Evolutionary conservation across 1,140 invertebrate species (phyloP).

Genomic region (Trigoniulus corallinus): DNA sequence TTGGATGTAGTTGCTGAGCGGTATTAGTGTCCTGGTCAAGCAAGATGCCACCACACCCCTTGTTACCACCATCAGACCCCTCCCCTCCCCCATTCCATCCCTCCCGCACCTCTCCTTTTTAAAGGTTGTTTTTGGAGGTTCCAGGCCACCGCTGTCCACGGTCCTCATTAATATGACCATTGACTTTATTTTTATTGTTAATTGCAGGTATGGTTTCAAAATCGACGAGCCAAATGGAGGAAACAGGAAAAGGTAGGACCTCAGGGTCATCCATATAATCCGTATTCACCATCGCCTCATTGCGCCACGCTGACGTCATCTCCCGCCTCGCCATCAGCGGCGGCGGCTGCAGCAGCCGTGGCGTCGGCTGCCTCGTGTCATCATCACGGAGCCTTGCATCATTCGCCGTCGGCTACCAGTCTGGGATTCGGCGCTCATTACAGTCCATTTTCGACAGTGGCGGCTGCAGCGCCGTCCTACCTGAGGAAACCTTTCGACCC

Average conservation of each 20-base stretch:
- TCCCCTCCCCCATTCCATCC: too few relatives aligned
- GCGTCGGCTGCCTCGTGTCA: constrained; percentile 16
- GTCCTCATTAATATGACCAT: too few relatives aligned
- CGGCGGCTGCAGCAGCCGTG: constrained; percentile 6
- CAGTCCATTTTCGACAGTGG: not conserved
- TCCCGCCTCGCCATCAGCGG: constrained; percentile 29
- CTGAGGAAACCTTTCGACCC: not conserved
- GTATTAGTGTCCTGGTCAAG: too few relatives aligned
- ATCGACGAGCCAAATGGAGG: constrained; percentile 29
- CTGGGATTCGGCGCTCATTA: not conserved
- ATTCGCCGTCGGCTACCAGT: not conserved
- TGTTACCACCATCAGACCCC: too few relatives aligned
- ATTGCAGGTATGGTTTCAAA: constrained; percentile 34
- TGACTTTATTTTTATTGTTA: too few relatives aligned
- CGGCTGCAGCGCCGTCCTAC: not conserved
- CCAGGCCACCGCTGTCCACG: too few relatives aligned
- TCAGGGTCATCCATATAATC: constrained; percentile 73
- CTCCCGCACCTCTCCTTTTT: too few relatives aligned
- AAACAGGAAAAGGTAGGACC: constrained; percentile 40
- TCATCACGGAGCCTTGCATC: not conserved
- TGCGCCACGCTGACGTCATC: constrained; percentile 34
- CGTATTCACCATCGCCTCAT: constrained; percentile 42
- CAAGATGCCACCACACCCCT: too few relatives aligned
- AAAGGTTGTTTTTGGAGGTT: too few relatives aligned
- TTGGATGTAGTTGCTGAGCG: too few relatives aligned